Evolutionary conservation across 2,797 vertebrate genomes (phyloP).

Genomic region (Florisuga fusca): DNA sequence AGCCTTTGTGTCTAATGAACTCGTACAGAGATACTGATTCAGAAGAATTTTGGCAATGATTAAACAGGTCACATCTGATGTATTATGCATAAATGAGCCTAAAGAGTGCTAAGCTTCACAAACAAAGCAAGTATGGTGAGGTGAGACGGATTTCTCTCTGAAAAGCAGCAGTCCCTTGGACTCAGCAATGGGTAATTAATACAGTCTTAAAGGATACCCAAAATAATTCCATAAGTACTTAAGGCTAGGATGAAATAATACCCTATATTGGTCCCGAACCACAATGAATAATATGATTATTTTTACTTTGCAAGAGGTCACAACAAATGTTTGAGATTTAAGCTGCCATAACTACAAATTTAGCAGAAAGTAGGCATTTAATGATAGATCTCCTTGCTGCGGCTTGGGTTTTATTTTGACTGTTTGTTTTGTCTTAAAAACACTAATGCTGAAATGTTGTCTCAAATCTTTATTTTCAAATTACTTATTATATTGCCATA

Average conservation of each 20-base stretch:
- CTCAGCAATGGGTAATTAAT: constrained; percentile 57
- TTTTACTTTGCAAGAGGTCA: constrained; percentile 80
- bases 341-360: constrained; percentile 80
- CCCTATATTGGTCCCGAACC: constrained; percentile 65
- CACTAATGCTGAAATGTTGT: constrained; percentile 85
- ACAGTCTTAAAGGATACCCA: not conserved
- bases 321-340: constrained; percentile 79
- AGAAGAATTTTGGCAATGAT: constrained; percentile 62
- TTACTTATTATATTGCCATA: constrained; percentile 87
- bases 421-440: constrained; percentile 87
- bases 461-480: constrained; percentile 87
- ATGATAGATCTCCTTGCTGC: constrained; percentile 83
- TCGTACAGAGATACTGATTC: constrained; percentile 26
- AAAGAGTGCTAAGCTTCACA: constrained; percentile 38
- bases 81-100: constrained; percentile 67
- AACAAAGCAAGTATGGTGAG: not conserved
- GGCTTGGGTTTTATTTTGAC: constrained; percentile 85
- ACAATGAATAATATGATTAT: constrained; percentile 81
- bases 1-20: constrained; percentile 67
- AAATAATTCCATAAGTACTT: constrained; percentile 65
- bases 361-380: constrained; percentile 86
- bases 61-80: constrained; percentile 68
- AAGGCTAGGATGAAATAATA: constrained; percentile 65
- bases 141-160: not conserved
- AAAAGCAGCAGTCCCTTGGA: constrained; percentile 20